Evolutionary conservation across 2,113 vertebrate genomes (phyloP).

Genomic region (Brachirus orientalis): DNA sequence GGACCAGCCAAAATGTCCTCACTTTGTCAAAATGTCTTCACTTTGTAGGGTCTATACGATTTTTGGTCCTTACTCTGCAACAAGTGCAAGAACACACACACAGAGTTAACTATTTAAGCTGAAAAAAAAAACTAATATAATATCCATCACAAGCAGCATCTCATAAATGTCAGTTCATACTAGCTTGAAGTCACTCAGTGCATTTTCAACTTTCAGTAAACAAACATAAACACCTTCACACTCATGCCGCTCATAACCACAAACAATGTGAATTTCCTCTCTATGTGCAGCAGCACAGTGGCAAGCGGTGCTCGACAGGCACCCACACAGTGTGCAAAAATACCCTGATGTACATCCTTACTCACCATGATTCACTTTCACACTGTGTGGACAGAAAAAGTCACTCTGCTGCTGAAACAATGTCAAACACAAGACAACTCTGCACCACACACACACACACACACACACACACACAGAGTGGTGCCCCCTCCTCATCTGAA

Average conservation of each 20-base stretch:
- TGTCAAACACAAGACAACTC: slow-evolving; percentile 68
- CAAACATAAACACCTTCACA: slow-evolving; percentile 18
- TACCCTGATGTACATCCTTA: slow-evolving; percentile 59
- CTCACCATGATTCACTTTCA: slow-evolving; percentile 68
- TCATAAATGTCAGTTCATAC: slow-evolving; percentile 8
- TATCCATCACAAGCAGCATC: not conserved
- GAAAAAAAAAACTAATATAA: not conserved
- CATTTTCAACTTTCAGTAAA: slow-evolving; percentile 6
- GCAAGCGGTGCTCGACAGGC: slow-evolving; percentile 56
- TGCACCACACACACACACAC: slow-evolving; percentile 32
- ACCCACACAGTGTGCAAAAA: slow-evolving; percentile 75
- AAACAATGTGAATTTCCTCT: slow-evolving; percentile 51
- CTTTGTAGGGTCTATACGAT: too few relatives aligned
- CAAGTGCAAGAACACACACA: not conserved
- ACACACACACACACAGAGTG: slow-evolving; percentile 31
- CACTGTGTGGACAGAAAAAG: slow-evolving; percentile 60
- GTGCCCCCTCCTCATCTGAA: slow-evolving; percentile 55
- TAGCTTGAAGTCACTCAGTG: not conserved
- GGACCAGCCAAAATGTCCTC: too few relatives aligned
- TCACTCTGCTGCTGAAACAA: slow-evolving; percentile 63
- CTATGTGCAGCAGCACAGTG: slow-evolving; percentile 35
- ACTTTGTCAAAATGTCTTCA: too few relatives aligned
- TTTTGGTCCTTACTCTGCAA: slow-evolving; percentile 32
- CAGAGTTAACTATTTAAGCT: slow-evolving; percentile 7
- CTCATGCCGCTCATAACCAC: slow-evolving; percentile 23